Evolutionary conservation across 2,797 vertebrate genomes (phyloP), one percentile per base, ranked within the genome.

Genomic region (Iguana delicatissima): DNA sequence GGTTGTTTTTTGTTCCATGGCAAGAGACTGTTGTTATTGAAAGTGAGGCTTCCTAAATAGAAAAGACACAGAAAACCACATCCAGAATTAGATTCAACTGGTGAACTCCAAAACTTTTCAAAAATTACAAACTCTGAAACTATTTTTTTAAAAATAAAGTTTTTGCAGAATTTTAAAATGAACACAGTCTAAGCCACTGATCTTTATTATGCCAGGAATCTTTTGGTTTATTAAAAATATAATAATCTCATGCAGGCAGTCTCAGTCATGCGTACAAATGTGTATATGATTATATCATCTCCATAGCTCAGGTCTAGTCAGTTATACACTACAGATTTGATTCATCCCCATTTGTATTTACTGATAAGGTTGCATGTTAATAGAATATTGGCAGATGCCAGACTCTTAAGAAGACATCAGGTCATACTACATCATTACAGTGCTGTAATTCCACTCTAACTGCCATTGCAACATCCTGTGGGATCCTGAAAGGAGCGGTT

Each of bases 181-280:
- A 35, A 69, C 62, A 57, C 3, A 18, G 42, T 52, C 18, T 85
- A 50, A n/a, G 26, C 18, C 46, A 22, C 42, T 52, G 64, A 46
- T 69, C 42, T 67, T 84, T 26, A 59, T 35, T 82, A 84, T 67
- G 62, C 62, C 24, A 67, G 64, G 82, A 38, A 32, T 72, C 29
- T 50, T 85, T 2, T 67, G 20, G 64, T 72, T 69, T 85, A 83
- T 85, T 85, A 85, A 85, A 85, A 62, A 84, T 6, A 35, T 24
- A 64, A 59, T 22, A 59, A 67, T 29, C 9, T 10, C 64, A 32
- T 52, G 24, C 26, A 85, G 83, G 42, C 29, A 42, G 26, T 14
- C 24, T 29, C 13, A 32, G 26, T 72, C 64, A 46, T 69, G 14
- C 24, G 2, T 85, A 50, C 14, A 72, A 69, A 35, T 35, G n/a